phyloP scores from a whole-genome alignment of 1,140 invertebrate species.

The Aphelinus atriplicis region DNA sequence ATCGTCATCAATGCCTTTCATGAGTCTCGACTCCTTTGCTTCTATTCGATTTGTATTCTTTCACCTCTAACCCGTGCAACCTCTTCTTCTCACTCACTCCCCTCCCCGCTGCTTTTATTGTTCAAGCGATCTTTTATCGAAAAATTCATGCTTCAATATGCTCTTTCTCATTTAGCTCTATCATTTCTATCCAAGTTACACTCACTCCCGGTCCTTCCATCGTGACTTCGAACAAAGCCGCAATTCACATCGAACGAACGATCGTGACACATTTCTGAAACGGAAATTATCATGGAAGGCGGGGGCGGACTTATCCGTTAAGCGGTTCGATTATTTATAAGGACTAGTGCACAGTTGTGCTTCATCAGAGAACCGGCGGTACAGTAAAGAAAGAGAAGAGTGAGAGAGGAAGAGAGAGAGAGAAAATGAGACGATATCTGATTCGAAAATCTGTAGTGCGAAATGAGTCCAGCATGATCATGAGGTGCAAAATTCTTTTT shows the following conservation, averaged over 20 bases:
- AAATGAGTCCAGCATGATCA: no score
- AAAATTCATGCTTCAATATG: no score
- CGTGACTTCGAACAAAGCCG: slow-evolving; percentile 7
- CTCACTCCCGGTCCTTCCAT: neutral
- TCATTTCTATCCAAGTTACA: no score
- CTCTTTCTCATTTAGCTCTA: no score
- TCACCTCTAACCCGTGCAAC: slow-evolving; percentile 16
- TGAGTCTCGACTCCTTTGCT: neutral
- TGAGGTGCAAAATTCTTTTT: no score
- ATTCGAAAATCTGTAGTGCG: no score
- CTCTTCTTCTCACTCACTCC: slow-evolving; percentile 22
- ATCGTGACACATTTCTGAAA: slow-evolving; percentile 35
- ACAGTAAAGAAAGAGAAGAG: neutral
- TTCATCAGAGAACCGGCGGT: neutral
- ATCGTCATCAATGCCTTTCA: slow-evolving; percentile 28
- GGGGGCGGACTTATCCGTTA: slow-evolving; percentile 19
- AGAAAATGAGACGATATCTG: neutral
- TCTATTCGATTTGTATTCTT: slow-evolving; percentile 20
- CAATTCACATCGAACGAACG: slow-evolving; percentile 29
- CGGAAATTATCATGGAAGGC: slow-evolving; percentile 26
- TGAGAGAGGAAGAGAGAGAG: neutral
- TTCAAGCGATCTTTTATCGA: no score
- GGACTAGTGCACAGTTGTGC: neutral
- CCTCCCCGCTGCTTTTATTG: neutral
- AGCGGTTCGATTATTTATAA: slow-evolving; percentile 32